Evolutionary conservation across 2,888 invertebrate species (phyloP).

Genomic region (Pandemis cinnamomeana): DNA sequence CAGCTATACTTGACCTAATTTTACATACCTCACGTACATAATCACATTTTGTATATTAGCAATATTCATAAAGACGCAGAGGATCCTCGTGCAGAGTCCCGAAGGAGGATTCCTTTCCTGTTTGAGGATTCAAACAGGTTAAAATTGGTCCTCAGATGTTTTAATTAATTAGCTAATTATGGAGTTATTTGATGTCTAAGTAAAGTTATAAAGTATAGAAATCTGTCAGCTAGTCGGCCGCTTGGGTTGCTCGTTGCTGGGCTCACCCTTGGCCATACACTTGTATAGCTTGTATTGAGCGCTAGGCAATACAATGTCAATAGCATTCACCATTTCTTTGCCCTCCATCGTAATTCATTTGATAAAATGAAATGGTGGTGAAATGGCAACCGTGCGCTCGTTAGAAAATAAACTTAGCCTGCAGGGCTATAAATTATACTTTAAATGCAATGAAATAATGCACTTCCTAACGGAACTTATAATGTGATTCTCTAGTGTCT

Average conservation of each 20-base stretch:
- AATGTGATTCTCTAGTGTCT: slow-evolving; percentile 14
- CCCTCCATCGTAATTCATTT: too few relatives aligned
- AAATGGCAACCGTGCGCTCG: too few relatives aligned
- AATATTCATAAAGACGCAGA: neutral
- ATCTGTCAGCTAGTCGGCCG: too few relatives aligned
- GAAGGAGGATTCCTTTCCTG: too few relatives aligned
- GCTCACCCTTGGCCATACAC: too few relatives aligned
- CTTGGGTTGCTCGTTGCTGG: too few relatives aligned
- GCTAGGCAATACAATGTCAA: too few relatives aligned
- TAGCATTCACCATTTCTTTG: too few relatives aligned
- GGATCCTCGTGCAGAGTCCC: neutral
- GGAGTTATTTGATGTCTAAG: neutral
- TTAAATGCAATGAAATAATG: neutral
- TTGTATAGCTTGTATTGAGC: too few relatives aligned
- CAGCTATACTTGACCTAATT: neutral
- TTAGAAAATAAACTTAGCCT: too few relatives aligned
- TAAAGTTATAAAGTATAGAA: neutral
- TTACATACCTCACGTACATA: neutral
- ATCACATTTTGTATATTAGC: neutral
- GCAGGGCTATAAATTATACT: too few relatives aligned
- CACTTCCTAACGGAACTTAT: neutral
- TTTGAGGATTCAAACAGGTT: neutral
- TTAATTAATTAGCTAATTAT: neutral
- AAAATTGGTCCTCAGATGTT: neutral
- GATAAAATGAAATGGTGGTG: too few relatives aligned